Conservation (phyloP, 64 coral and sea anemone genomes). For the Porites australiensis region DNA sequence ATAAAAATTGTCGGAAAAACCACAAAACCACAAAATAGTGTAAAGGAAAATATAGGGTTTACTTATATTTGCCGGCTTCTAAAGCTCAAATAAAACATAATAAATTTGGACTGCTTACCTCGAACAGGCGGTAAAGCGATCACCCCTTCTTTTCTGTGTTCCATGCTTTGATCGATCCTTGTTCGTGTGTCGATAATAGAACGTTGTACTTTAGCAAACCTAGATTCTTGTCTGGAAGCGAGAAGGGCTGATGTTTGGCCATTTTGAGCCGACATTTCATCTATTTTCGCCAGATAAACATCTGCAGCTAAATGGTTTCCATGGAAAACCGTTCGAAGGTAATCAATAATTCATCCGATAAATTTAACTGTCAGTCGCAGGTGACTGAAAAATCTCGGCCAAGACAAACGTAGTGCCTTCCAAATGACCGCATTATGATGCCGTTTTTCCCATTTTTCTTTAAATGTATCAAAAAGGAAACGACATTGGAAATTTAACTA, state of each 20-base stretch:
- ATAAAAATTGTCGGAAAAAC: no score
- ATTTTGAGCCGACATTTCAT: background rate
- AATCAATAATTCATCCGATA: conserved; percentile 40
- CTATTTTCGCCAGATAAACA: background rate
- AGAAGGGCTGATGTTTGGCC: background rate
- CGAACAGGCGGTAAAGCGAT: conserved; percentile 30
- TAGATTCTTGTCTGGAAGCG: background rate
- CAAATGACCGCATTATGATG: background rate
- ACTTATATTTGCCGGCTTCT: background rate
- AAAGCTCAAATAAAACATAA: background rate
- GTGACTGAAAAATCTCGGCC: background rate
- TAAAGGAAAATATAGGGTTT: background rate
- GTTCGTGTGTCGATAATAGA: background rate
- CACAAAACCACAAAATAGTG: background rate
- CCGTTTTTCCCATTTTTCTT: no score
- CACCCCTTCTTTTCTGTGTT: conserved; percentile 33
- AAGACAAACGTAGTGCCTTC: background rate
- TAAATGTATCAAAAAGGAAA: no score
- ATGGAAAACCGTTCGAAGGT: conserved; percentile 21
- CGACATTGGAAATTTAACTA: background rate
- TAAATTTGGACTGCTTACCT: conserved; percentile 4
- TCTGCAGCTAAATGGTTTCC: conserved; percentile 20
- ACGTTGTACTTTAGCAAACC: background rate
- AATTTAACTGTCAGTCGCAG: background rate
- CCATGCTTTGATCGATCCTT: background rate